Conservation (phyloP, 2,888 invertebrate species). For the Elmis aenea region DNA sequence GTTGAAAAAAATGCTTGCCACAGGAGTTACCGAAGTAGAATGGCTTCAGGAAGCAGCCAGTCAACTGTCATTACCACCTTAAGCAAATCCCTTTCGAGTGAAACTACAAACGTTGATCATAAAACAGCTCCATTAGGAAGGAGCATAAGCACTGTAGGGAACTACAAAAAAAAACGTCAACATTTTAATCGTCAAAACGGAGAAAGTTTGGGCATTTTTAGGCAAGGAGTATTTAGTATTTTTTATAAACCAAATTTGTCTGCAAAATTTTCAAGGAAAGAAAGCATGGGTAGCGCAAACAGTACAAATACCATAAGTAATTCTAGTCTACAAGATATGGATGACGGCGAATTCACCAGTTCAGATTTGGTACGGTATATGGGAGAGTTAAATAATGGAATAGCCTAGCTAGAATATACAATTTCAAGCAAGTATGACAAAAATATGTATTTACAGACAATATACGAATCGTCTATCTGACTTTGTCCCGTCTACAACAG, state of each 20-base stretch:
- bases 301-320: slow-evolving; percentile 60
- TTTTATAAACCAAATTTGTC: slow-evolving; percentile 7
- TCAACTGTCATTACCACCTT: slow-evolving; percentile 36
- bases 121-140: slow-evolving; percentile 34
- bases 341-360: slow-evolving; percentile 62
- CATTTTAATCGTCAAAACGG: not conserved
- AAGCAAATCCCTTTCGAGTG: slow-evolving; percentile 25
- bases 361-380: slow-evolving; percentile 65
- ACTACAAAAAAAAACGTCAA: not conserved
- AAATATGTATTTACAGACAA: slow-evolving; percentile 13
- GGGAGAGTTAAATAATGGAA: slow-evolving; percentile 58
- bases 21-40: slow-evolving; percentile 25
- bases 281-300: slow-evolving; percentile 10
- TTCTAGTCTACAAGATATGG: slow-evolving; percentile 68
- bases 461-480: slow-evolving; percentile 19
- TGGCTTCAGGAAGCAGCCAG: slow-evolving; percentile 37
- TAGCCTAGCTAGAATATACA: slow-evolving; percentile 16
- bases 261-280: slow-evolving; percentile 10
- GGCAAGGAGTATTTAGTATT: slow-evolving; percentile 14
- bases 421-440: too few relatives aligned
- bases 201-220: slow-evolving; percentile 5
- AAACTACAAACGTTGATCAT: slow-evolving; percentile 2
- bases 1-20: not conserved
- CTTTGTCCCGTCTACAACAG: slow-evolving; percentile 5
- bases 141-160: slow-evolving; percentile 5